These are phyloP conservation scores for Aphelenchoides avenae DNA, from an alignment of 1,140 invertebrate species.

Conservation along the genomic window DNA sequence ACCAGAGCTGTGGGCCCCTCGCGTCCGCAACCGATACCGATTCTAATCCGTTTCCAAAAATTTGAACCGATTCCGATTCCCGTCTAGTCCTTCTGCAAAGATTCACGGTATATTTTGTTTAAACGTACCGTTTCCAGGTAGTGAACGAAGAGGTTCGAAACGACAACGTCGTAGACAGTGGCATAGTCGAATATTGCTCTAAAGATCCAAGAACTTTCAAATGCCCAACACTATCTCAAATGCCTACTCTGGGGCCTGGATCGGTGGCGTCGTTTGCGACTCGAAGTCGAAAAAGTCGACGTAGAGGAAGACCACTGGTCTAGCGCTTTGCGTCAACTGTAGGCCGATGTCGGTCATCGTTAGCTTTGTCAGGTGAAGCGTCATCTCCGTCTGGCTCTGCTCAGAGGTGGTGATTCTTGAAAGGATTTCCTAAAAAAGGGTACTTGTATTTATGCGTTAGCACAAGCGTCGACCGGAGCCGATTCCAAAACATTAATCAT, in stretches of 20 bases:
- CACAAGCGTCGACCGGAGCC: not conserved
- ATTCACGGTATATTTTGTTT: slow-evolving; percentile 7
- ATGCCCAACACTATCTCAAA: slow-evolving; percentile 6
- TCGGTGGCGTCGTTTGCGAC: slow-evolving; percentile 47
- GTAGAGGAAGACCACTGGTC: slow-evolving; percentile 43
- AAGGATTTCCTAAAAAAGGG: not conserved
- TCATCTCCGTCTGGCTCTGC: slow-evolving; percentile 34
- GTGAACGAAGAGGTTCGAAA: slow-evolving; percentile 53
- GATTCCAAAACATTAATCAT: slow-evolving; percentile 15
- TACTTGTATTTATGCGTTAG: slow-evolving; percentile 2
- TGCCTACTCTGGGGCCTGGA: slow-evolving; percentile 42
- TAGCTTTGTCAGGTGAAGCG: slow-evolving; percentile 27
- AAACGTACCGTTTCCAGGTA: slow-evolving; percentile 48
- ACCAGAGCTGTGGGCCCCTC: too few relatives aligned
- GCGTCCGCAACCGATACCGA: too few relatives aligned
- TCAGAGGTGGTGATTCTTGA: slow-evolving; percentile 5
- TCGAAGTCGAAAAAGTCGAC: slow-evolving; percentile 58
- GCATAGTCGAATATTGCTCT: slow-evolving; percentile 34
- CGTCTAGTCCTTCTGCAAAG: too few relatives aligned
- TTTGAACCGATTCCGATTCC: too few relatives aligned
- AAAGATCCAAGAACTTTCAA: slow-evolving; percentile 27
- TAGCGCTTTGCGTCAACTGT: slow-evolving; percentile 15
- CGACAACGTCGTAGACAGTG: slow-evolving; percentile 46
- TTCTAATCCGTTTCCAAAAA: too few relatives aligned
- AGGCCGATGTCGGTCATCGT: slow-evolving; percentile 28